Conservation (phyloP, 2,797 vertebrate genomes). For the Ibycter americanus region DNA sequence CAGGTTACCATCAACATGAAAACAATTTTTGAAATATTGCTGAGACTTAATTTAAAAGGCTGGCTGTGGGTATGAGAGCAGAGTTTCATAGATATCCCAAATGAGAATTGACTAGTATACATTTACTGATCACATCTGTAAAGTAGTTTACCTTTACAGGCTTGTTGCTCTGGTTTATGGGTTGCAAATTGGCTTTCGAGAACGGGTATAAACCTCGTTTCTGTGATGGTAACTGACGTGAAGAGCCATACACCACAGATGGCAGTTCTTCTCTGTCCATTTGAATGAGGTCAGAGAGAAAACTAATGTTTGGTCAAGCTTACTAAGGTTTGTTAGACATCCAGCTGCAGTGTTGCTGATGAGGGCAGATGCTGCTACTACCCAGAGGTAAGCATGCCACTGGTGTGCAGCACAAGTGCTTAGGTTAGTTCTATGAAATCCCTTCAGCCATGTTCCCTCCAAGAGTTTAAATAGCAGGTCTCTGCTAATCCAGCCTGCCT, state of each 20-base stretch:
- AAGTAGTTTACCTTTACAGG: background rate
- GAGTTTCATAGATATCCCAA: background rate
- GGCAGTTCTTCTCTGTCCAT: background rate
- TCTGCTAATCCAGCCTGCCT: background rate
- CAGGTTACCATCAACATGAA: background rate
- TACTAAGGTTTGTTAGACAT: background rate
- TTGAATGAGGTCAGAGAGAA: background rate
- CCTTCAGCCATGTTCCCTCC: background rate
- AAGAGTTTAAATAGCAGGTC: background rate
- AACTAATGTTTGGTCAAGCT: background rate
- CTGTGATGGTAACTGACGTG: background rate
- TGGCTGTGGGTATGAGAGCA: background rate
- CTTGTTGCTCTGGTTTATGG: background rate
- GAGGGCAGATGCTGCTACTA: background rate
- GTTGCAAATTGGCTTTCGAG: background rate
- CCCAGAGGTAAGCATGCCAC: background rate
- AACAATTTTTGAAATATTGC: background rate
- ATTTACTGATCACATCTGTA: background rate
- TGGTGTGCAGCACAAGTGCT: background rate
- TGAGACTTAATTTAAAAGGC: background rate
- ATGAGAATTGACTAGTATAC: background rate
- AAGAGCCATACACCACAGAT: background rate
- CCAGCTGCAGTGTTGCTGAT: background rate
- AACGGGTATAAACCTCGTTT: background rate
- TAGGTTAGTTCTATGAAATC: background rate